Percentiles rank a stretch among this genome's conserved stretches.
Conservation (phyloP, 2,888 invertebrate genomes). For the Drosophila percnosoma region DNA sequence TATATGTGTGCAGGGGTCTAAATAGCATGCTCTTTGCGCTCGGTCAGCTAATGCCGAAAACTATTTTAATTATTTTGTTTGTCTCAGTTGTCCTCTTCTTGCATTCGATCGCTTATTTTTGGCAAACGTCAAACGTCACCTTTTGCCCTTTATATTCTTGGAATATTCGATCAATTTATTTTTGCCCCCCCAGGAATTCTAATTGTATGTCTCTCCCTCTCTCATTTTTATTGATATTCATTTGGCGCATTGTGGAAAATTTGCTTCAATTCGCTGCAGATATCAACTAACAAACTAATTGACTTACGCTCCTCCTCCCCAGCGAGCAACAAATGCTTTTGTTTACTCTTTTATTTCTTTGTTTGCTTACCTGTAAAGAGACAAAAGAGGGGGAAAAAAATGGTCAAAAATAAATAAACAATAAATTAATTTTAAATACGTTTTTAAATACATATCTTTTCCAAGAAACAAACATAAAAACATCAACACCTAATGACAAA, state of each 20-base stretch:
- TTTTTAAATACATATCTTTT: conserved; percentile 22
- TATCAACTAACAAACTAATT: conserved; percentile 47
- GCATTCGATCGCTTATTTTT: conserved; percentile 51
- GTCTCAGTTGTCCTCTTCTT: conserved; percentile 21
- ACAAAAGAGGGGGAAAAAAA: conserved; percentile 28
- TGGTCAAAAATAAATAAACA: conserved; percentile 60
- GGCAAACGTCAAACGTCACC: conserved; percentile 29
- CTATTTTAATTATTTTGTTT: conserved; percentile 75
- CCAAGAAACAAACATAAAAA: conserved; percentile 51
- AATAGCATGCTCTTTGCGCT: conserved; percentile 24
- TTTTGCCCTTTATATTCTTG: background rate
- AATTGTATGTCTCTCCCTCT: conserved; percentile 25
- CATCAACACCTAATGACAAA: conserved; percentile 51
- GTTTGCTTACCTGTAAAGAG: conserved; percentile 74
- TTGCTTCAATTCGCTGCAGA: conserved; percentile 49
- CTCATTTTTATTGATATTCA: conserved; percentile 69
- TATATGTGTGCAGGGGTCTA: background rate
- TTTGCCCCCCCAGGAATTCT: conserved; percentile 35
- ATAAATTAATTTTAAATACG: conserved; percentile 8
- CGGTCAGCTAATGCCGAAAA: conserved; percentile 44
- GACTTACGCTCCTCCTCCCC: conserved; percentile 62
- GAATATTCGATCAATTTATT: conserved; percentile 49
- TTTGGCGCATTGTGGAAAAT: conserved; percentile 61
- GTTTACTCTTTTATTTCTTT: conserved; percentile 24
- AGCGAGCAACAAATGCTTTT: conserved; percentile 8